These are phyloP conservation scores for Micropterix aruncella DNA, from an alignment of 2,888 invertebrate genomes.

Conservation along the genomic window DNA sequence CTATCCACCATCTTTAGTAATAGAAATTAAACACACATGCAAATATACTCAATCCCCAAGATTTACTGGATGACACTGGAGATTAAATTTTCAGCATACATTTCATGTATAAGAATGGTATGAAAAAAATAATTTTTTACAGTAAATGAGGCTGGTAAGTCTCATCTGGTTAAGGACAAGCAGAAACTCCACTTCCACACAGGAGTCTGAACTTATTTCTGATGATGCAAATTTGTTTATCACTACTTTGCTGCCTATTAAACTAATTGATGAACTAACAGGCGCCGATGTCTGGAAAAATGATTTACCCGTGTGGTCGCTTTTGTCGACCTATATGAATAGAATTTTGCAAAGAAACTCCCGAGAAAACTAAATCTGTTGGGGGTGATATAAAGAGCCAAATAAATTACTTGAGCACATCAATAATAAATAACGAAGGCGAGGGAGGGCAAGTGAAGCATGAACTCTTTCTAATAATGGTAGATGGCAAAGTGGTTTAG, in stretches of 20 bases:
- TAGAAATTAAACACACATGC: not conserved
- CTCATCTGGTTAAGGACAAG: not conserved
- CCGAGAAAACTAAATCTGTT: not conserved
- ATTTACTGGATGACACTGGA: not conserved
- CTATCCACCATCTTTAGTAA: conserved; percentile 1
- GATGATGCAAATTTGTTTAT: not conserved
- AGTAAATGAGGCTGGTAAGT: not conserved
- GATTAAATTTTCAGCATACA: not conserved
- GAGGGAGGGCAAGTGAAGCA: not conserved
- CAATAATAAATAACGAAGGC: not conserved
- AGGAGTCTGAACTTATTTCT: not conserved
- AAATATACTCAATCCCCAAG: not conserved
- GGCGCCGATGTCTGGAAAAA: not conserved
- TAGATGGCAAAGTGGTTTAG: not conserved
- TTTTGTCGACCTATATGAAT: not conserved
- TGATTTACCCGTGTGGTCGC: not conserved
- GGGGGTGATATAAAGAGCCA: not conserved
- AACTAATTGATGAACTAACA: not conserved
- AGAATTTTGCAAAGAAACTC: not conserved
- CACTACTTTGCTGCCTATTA: not conserved
- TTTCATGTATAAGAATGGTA: not conserved
- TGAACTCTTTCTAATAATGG: not conserved
- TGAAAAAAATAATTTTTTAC: not conserved
- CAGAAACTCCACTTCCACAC: not conserved
- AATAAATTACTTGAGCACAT: not conserved